Evolutionary conservation across 2,113 vertebrate species (phyloP).

Genomic region (Tamias sibiricus): DNA sequence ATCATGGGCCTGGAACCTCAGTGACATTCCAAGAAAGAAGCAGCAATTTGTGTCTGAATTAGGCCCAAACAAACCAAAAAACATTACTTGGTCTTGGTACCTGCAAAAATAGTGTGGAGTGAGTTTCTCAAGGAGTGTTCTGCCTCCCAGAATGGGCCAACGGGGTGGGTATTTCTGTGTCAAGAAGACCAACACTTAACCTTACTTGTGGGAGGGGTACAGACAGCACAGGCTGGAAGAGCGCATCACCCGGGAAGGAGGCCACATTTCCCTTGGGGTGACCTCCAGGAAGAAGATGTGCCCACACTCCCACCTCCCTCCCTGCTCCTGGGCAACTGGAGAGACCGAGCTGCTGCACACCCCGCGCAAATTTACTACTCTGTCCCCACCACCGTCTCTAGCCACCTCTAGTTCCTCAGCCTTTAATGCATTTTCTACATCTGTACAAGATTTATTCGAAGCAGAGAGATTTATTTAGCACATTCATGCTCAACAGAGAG

Average conservation of each 20-base stretch:
- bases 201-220: not conserved
- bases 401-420: constrained; percentile 23
- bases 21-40: not conserved
- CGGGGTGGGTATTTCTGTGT: not conserved
- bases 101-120: not conserved
- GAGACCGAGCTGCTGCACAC: fast-evolving
- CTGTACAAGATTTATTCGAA: constrained; percentile 58
- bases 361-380: not conserved
- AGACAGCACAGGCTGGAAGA: not conserved
- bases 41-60: not conserved
- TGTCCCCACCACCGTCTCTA: not conserved
- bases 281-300: not conserved
- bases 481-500: constrained; percentile 66
- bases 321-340: not conserved
- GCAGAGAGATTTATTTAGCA: constrained; percentile 72
- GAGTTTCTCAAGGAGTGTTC: not conserved
- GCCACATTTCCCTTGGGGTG: not conserved
- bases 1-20: not conserved
- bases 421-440: constrained; percentile 63
- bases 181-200: not conserved
- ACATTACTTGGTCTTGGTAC: too few relatives aligned
- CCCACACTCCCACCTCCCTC: fast-evolving
- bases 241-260: not conserved
- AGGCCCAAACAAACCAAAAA: not conserved
- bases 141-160: not conserved